These are phyloP conservation scores for Elanus axillaris DNA, from an alignment of 2,113 vertebrate species.

Conservation along the genomic window DNA sequence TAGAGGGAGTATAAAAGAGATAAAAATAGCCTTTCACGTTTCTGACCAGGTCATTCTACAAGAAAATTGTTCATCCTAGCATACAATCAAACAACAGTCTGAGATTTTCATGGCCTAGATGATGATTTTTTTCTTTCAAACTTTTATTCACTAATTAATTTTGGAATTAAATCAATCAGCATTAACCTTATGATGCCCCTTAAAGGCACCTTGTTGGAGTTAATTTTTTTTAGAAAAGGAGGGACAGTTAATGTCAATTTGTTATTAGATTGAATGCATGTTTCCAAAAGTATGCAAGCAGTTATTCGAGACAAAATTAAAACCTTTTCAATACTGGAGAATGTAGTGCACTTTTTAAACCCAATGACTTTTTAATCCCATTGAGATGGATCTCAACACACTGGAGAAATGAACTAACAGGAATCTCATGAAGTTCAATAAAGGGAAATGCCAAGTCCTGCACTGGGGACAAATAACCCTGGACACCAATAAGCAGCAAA, in stretches of 20 bases:
- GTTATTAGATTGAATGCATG: neutral
- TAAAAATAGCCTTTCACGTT: neutral
- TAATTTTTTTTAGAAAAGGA: neutral
- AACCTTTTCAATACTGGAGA: neutral
- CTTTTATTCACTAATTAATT: slow-evolving; percentile 21
- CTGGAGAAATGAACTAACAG: neutral
- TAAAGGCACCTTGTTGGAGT: neutral
- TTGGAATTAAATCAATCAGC: slow-evolving; percentile 7
- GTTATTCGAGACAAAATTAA: neutral
- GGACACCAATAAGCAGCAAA: neutral
- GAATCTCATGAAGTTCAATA: neutral
- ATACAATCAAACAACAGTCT: neutral
- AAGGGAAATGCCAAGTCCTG: neutral
- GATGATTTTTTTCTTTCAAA: neutral
- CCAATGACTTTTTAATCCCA: too few species aligned
- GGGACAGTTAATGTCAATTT: neutral
- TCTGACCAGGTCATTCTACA: neutral
- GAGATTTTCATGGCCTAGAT: neutral
- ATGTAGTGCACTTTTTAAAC: neutral
- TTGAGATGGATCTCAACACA: neutral
- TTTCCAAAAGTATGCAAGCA: neutral
- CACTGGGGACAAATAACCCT: fast-evolving
- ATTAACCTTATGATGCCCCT: neutral
- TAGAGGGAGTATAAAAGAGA: neutral
- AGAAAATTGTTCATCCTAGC: neutral